Evolutionary conservation across 64 coral and sea anemone species (phyloP).

Genomic region (Actinia tenebrosa): DNA sequence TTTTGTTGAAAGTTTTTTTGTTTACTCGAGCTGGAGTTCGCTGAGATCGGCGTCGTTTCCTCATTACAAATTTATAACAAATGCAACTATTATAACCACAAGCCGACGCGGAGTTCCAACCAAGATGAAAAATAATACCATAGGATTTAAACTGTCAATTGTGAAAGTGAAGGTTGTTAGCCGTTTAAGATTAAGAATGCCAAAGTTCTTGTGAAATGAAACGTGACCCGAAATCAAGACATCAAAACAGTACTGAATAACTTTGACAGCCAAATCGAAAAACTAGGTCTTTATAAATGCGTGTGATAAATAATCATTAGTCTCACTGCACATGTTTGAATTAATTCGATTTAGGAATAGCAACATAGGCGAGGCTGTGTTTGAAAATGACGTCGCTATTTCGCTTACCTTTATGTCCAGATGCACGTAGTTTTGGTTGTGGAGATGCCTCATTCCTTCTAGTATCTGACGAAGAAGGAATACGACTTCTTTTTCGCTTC

Average conservation of each 20-base stretch:
- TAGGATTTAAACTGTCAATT: background rate
- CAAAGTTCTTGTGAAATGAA: constrained; percentile 1
- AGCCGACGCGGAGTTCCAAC: background rate
- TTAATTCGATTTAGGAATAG: constrained; percentile 51
- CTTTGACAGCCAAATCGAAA: background rate
- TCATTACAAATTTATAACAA: constrained; percentile 3
- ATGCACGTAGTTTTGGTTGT: constrained; percentile 71
- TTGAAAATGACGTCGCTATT: background rate
- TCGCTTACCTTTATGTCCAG: constrained; percentile 78
- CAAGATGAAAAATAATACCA: background rate
- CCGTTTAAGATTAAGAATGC: background rate
- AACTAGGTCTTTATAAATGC: background rate
- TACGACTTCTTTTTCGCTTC: constrained; percentile 91
- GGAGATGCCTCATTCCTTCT: constrained; percentile 81
- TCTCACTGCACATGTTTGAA: background rate
- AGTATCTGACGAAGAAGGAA: constrained; percentile 83
- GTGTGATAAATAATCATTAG: background rate
- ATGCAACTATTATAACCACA: background rate
- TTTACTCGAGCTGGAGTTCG: background rate
- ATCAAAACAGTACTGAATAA: background rate
- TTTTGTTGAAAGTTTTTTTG: background rate
- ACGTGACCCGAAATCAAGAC: background rate
- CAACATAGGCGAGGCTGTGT: background rate
- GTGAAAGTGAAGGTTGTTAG: background rate
- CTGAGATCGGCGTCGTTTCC: background rate